These are phyloP conservation scores for Lethenteron reissneri DNA, from an alignment of 2,113 vertebrate genomes.

Conservation along the genomic window DNA sequence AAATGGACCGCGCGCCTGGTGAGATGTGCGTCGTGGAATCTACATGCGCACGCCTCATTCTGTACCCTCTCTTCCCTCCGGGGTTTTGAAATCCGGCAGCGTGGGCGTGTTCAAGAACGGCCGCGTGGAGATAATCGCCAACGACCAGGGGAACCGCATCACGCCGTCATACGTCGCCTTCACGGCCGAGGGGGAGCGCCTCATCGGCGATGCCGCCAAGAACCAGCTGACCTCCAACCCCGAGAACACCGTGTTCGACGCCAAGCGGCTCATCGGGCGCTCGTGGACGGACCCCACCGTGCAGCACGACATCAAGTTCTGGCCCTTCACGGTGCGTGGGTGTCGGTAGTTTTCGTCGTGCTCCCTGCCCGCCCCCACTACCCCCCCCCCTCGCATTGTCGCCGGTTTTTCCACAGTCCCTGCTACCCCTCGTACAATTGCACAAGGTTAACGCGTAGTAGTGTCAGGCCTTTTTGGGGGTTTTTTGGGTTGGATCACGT, in stretches of 20 bases:
- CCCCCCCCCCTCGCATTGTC: background rate
- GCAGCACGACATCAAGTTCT: constrained; percentile 70
- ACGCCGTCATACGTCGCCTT: constrained; percentile 92
- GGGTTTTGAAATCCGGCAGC: constrained; percentile 17
- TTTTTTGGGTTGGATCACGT: no score
- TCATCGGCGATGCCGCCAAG: constrained; percentile 87
- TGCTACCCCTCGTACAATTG: no score
- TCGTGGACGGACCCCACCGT: constrained; percentile 56
- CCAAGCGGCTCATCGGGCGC: constrained; percentile 75
- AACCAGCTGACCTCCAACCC: constrained; percentile 94
- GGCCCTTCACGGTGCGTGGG: constrained; percentile 66
- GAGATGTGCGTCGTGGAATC: no score
- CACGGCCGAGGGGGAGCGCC: constrained; percentile 61
- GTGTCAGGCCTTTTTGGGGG: no score
- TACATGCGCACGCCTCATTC: no score
- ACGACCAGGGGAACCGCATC: constrained; percentile 90
- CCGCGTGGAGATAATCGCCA: constrained; percentile 89
- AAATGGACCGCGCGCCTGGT: no score
- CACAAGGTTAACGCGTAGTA: no score
- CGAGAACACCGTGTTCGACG: constrained; percentile 84
- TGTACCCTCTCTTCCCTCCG: no score
- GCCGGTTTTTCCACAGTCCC: background rate
- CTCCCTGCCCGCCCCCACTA: no score
- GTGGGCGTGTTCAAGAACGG: constrained; percentile 91
- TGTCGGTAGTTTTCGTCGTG: no score